A percentile compares a stretch with the other conserved stretches of the same genome.
phyloP scores from a whole-genome alignment of 2,797 vertebrate species.

The Hozukius guyotensis region DNA sequence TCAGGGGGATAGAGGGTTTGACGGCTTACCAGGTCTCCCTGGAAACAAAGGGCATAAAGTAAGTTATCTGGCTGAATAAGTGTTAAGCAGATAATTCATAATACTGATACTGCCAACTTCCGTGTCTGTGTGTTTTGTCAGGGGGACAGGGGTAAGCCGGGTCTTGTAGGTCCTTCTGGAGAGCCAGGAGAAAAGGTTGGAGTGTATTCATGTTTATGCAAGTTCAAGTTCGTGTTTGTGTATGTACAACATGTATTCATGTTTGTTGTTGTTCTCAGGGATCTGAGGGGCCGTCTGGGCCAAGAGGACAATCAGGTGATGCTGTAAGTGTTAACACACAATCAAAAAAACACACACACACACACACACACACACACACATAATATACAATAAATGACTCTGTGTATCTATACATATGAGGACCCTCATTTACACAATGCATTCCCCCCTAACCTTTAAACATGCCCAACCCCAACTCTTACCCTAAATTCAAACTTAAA shows the following conservation, averaged over 20 bases:
- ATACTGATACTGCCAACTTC: neutral
- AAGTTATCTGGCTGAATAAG: slow-evolving; percentile 51
- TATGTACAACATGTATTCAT: neutral
- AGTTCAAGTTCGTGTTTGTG: neutral
- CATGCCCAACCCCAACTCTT: neutral
- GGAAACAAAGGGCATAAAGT: slow-evolving; percentile 94
- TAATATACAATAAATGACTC: neutral
- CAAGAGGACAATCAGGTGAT: slow-evolving; percentile 94
- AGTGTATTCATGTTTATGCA: neutral
- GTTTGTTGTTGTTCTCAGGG: slow-evolving; percentile 81
- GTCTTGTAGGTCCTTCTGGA: slow-evolving; percentile 84
- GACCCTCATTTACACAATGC: neutral
- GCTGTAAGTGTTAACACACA: slow-evolving; percentile 82
- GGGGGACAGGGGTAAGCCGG: slow-evolving; percentile 91
- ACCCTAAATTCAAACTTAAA: neutral
- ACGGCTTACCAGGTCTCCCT: slow-evolving; percentile 92
- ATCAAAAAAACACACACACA: neutral
- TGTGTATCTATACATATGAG: neutral
- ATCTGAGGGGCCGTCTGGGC: slow-evolving; percentile 92
- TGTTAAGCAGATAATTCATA: neutral
- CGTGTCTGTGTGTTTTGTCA: slow-evolving; percentile 53
- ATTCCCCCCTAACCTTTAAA: neutral
- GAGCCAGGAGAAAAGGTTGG: slow-evolving; percentile 90
- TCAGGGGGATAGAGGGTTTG: slow-evolving; percentile 94
- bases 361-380: slow-evolving; percentile 19